Evolutionary conservation across 92 coral and sea anemone species (phyloP).

Genomic region (Nematostella vectensis): DNA sequence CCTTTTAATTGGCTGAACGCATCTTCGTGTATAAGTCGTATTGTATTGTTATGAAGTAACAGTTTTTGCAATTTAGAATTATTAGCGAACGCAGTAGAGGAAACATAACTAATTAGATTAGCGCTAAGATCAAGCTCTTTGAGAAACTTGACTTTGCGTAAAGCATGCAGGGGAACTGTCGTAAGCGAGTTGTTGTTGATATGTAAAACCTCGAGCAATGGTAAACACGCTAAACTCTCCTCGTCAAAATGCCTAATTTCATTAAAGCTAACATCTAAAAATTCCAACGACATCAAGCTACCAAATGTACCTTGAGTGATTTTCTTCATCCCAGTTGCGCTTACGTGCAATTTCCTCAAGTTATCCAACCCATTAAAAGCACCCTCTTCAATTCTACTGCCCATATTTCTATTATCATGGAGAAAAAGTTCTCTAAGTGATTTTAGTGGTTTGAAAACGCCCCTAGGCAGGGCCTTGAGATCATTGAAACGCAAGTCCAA

Average conservation of each 20-base stretch:
- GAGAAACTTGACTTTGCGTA: conserved; percentile 22
- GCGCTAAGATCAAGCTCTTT: conserved; percentile 37
- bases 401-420: conserved; percentile 25
- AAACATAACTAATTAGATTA: conserved; percentile 33
- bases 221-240: conserved; percentile 29
- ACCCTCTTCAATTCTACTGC: conserved; percentile 25
- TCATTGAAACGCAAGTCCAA: conserved; percentile 34
- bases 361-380: conserved; percentile 45
- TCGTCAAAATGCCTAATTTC: conserved; percentile 18
- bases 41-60: conserved; percentile 19
- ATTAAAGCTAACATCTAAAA: conserved; percentile 42
- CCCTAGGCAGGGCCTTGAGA: conserved; percentile 28
- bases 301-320: conserved; percentile 34
- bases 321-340: conserved; percentile 17
- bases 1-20: conserved; percentile 19
- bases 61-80: conserved; percentile 22
- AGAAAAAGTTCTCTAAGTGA: conserved; percentile 26
- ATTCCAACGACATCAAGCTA: conserved; percentile 48
- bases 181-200: conserved; percentile 25
- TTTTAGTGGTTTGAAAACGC: conserved; percentile 20
- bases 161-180: conserved; percentile 19
- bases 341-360: conserved; percentile 25
- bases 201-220: conserved; percentile 27
- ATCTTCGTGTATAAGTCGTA: conserved; percentile 30
- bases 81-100: conserved; percentile 29